Evolutionary conservation across 2,888 invertebrate species (phyloP).

Genomic region (Oxyteleia sp.): DNA sequence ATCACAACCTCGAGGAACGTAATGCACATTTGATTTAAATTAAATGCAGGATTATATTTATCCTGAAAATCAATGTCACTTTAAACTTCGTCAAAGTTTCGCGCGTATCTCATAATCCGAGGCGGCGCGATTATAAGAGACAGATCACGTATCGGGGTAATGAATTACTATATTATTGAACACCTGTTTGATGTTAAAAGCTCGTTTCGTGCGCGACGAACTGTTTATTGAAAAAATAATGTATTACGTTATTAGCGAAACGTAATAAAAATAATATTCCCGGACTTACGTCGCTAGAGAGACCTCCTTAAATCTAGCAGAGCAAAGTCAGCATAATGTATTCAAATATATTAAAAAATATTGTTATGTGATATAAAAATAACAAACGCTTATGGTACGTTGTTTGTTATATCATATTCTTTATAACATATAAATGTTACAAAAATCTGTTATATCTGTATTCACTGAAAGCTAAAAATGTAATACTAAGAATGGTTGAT

Average conservation of each 20-base stretch:
- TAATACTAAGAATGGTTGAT: too few species aligned
- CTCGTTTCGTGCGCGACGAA: neutral
- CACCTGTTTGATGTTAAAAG: slow-evolving; percentile 11
- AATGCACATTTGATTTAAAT: slow-evolving; percentile 13
- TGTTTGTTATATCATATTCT: too few species aligned
- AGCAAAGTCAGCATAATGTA: too few species aligned
- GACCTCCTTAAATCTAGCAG: too few species aligned
- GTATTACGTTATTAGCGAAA: slow-evolving; percentile 4
- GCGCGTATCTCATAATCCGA: neutral
- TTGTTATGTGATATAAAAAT: too few species aligned
- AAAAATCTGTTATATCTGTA: too few species aligned
- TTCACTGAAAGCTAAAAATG: too few species aligned
- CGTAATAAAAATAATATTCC: slow-evolving; percentile 9
- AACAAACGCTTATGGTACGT: too few species aligned
- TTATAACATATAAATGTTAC: too few species aligned
- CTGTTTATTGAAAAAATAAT: slow-evolving; percentile 6
- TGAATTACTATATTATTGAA: slow-evolving; percentile 16
- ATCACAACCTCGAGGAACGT: slow-evolving; percentile 19
- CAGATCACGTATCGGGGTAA: neutral
- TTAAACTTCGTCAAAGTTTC: neutral
- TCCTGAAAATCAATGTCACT: slow-evolving; percentile 10
- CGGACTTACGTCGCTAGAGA: neutral
- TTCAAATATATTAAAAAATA: too few species aligned
- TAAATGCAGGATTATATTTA: slow-evolving; percentile 16
- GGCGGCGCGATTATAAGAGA: neutral